These are phyloP conservation scores for Darevskia mixta DNA, from an alignment of 2,797 vertebrate species.

Conservation along the genomic window DNA sequence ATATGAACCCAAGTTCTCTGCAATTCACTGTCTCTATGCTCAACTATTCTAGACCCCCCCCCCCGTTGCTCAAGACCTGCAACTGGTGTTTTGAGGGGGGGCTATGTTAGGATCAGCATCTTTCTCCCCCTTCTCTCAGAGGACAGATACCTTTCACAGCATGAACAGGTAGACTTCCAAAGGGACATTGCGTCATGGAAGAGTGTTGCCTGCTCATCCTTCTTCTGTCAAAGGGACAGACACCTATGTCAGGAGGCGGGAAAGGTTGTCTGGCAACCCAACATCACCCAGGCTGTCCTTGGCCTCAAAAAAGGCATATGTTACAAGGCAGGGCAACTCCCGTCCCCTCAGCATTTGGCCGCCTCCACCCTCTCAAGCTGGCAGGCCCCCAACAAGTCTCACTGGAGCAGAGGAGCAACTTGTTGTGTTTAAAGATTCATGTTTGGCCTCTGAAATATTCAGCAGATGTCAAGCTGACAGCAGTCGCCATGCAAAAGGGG, in stretches of 20 bases:
- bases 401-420: constrained; percentile 39
- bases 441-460: constrained; percentile 43
- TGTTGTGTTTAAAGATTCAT: constrained; percentile 53
- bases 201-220: not conserved
- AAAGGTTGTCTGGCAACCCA: not conserved
- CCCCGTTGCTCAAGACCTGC: not conserved
- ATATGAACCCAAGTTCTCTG: not conserved
- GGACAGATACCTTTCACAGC: not conserved
- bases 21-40: not conserved
- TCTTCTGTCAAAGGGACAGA: not conserved
- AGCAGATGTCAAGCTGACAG: constrained; percentile 44
- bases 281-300: not conserved
- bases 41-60: not conserved
- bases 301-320: not conserved
- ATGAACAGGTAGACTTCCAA: not conserved
- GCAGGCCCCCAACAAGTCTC: constrained; percentile 27
- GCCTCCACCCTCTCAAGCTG: not conserved
- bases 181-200: not conserved
- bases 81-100: not conserved
- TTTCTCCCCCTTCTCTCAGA: not conserved
- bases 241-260: not conserved
- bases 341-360: not conserved
- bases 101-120: not conserved
- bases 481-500: not conserved
- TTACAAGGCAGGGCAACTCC: not conserved